Evolutionary conservation across 2,797 vertebrate species (phyloP).

Genomic region (Rhabdomys pumilio): DNA sequence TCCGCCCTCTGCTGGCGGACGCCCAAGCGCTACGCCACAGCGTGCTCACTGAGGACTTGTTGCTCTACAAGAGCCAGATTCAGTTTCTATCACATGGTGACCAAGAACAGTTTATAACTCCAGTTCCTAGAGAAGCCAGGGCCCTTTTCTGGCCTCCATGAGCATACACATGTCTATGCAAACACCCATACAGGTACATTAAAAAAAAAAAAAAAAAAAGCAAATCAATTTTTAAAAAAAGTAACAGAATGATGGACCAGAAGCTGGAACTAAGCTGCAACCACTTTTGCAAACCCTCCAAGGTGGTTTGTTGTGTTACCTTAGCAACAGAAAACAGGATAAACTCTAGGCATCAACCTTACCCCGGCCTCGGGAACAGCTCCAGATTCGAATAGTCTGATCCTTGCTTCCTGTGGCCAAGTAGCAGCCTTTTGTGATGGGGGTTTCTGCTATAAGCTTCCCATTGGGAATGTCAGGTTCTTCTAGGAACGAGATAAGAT

Average conservation of each 20-base stretch:
- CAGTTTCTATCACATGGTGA: not conserved
- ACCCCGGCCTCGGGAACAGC: constrained; percentile 94
- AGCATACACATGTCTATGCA: not conserved
- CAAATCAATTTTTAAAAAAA: not conserved
- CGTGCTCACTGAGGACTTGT: too few relatives aligned
- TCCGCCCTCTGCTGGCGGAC: too few relatives aligned
- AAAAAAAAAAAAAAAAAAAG: not conserved
- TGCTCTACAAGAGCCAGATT: not conserved
- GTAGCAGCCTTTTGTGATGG: constrained; percentile 90
- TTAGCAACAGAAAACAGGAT: not conserved
- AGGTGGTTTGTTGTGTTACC: not conserved
- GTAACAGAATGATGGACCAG: not conserved
- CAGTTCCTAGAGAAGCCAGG: not conserved
- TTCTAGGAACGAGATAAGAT: constrained; percentile 80
- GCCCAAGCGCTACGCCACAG: too few relatives aligned
- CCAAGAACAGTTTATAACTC: not conserved
- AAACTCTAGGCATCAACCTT: constrained; percentile 39
- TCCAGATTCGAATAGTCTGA: constrained; percentile 97
- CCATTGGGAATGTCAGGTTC: constrained; percentile 86
- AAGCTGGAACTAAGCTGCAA: not conserved
- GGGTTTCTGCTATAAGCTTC: constrained; percentile 82
- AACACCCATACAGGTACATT: not conserved
- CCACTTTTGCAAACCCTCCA: not conserved
- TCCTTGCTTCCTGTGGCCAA: constrained; percentile 98
- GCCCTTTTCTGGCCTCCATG: not conserved